Evolutionary conservation across 2,797 vertebrate species (phyloP).

Genomic region (Lepus oiostolus): DNA sequence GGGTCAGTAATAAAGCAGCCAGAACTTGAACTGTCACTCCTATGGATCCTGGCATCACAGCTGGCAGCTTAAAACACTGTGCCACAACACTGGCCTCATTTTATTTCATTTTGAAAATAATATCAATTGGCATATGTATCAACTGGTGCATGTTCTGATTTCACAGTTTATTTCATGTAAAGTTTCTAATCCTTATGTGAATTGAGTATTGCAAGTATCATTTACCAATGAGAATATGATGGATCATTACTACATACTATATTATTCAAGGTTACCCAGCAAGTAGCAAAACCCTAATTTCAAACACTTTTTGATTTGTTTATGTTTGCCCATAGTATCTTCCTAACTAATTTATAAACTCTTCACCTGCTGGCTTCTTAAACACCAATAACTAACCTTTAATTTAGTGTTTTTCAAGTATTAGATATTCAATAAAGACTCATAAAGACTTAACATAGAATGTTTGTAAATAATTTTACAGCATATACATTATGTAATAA

Average conservation of each 20-base stretch:
- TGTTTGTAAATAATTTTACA: neutral
- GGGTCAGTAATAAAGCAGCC: too few species aligned
- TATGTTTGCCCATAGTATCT: neutral
- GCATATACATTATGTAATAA: neutral
- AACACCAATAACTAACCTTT: neutral
- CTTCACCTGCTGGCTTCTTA: neutral
- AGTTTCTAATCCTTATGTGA: neutral
- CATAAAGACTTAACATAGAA: neutral
- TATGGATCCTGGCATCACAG: too few species aligned
- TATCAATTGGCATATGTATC: neutral
- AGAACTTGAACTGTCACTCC: too few species aligned
- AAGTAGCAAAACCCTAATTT: neutral
- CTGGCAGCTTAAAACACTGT: too few species aligned
- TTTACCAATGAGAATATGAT: neutral
- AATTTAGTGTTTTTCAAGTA: neutral
- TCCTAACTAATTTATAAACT: neutral
- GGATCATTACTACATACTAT: too few species aligned
- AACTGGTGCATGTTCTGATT: too few species aligned
- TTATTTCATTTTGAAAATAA: neutral
- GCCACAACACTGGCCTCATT: too few species aligned
- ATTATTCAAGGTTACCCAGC: neutral
- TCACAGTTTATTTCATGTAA: too few species aligned
- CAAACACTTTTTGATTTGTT: neutral
- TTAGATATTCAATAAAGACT: neutral
- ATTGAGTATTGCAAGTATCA: neutral